A percentile compares a stretch with the other conserved stretches of the same genome.
Conservation (phyloP, 2,113 vertebrate species). For the Saiga tatarica region DNA sequence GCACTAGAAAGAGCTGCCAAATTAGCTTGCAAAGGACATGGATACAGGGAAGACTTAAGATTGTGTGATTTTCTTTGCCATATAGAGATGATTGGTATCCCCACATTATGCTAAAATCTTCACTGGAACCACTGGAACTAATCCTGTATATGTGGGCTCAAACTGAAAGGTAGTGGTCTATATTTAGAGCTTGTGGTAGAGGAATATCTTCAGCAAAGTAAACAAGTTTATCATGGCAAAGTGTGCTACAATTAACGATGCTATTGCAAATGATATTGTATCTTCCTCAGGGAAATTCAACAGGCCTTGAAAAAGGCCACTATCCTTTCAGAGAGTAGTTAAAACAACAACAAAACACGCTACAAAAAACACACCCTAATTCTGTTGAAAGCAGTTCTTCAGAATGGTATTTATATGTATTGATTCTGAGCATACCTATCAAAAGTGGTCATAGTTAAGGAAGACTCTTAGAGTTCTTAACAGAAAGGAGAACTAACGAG, state of each 20-base stretch:
- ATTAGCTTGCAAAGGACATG: not conserved
- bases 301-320: not conserved
- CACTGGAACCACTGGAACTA: not conserved
- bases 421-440: not conserved
- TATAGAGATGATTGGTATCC: not conserved
- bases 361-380: not conserved
- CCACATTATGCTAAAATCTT: not conserved
- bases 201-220: not conserved
- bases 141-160: not conserved
- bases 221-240: not conserved
- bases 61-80: not conserved
- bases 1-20: not conserved
- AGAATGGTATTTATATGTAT: not conserved
- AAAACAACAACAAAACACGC: not conserved
- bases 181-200: not conserved
- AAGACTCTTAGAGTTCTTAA: not conserved
- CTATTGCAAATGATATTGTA: not conserved
- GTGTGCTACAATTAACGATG: not conserved
- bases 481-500: not conserved
- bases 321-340: not conserved
- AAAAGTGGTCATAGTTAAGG: not conserved
- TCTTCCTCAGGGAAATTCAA: not conserved
- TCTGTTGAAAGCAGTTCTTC: not conserved
- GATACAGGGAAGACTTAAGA: not conserved
- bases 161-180: not conserved